These are phyloP conservation scores for Parnassius orleans DNA, from an alignment of 2,888 invertebrate species.

Conservation along the genomic window DNA sequence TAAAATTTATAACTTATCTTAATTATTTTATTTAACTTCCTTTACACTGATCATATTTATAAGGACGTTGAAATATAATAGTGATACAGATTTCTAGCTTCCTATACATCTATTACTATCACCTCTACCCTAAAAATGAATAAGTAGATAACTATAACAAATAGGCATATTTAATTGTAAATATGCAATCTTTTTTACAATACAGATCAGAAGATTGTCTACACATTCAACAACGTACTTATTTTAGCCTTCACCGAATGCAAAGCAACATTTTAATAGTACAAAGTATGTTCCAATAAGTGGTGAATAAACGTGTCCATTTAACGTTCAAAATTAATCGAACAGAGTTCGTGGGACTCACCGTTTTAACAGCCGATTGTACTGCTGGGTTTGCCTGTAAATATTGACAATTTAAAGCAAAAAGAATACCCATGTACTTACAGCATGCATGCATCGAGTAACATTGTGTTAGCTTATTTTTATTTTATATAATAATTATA, in stretches of 20 bases:
- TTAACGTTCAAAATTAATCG: constrained; percentile 26
- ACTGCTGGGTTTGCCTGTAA: constrained; percentile 96
- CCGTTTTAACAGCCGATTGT: constrained; percentile 95
- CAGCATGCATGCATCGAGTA: constrained; percentile 59
- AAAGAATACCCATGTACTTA: constrained; percentile 54
- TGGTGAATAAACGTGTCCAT: constrained; percentile 30
- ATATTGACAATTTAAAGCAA: constrained; percentile 75
- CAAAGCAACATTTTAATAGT: not conserved
- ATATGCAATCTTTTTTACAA: not conserved
- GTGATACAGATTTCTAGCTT: too few relatives aligned
- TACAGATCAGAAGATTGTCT: not conserved
- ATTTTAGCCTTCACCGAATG: not conserved
- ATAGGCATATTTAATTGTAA: too few relatives aligned
- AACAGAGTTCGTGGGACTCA: constrained; percentile 79
- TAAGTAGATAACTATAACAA: too few relatives aligned
- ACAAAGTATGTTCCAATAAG: constrained; percentile 50
- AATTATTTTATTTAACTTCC: too few relatives aligned
- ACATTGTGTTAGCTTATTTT: not conserved
- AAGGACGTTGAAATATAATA: too few relatives aligned
- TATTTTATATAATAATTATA: too few relatives aligned
- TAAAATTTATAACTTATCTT: too few relatives aligned
- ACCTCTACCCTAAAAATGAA: too few relatives aligned
- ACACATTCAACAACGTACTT: too few relatives aligned
- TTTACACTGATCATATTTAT: too few relatives aligned
- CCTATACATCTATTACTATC: too few relatives aligned